Evolutionary conservation across 2,113 vertebrate species (phyloP).

Genomic region (Numida meleagris): DNA sequence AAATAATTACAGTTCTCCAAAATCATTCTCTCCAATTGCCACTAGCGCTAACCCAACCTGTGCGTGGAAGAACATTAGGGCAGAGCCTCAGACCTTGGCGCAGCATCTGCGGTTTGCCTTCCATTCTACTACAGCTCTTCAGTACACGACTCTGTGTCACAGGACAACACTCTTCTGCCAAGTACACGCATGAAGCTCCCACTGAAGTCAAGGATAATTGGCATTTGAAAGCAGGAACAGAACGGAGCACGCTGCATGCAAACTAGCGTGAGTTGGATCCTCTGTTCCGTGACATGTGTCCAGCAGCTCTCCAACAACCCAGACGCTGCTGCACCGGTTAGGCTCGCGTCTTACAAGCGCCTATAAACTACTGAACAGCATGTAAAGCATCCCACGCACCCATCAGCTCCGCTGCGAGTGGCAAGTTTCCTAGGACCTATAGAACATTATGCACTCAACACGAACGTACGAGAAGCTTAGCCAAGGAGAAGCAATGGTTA

Average conservation of each 20-base stretch:
- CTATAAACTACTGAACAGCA: slow-evolving; percentile 1
- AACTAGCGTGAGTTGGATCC: slow-evolving; percentile 3
- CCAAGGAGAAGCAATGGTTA: slow-evolving; percentile 4
- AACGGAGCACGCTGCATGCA: background rate
- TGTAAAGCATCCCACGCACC: slow-evolving; percentile 1
- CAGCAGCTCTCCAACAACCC: slow-evolving; percentile 33
- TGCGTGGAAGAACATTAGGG: accelerated
- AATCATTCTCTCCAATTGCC: background rate
- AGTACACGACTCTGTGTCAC: background rate
- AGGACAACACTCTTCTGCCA: slow-evolving; percentile 28
- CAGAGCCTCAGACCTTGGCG: background rate
- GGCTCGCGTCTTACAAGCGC: background rate
- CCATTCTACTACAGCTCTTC: background rate
- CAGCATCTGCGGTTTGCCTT: background rate
- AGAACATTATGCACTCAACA: background rate
- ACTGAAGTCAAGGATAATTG: slow-evolving; percentile 34
- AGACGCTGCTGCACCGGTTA: background rate
- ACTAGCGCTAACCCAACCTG: background rate
- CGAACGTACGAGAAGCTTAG: background rate
- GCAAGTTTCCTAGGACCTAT: slow-evolving; percentile 18
- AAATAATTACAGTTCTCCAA: background rate
- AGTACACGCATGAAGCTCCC: slow-evolving; percentile 40
- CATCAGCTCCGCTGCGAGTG: background rate
- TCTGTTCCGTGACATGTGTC: slow-evolving; percentile 8
- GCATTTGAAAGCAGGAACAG: background rate